A percentile compares a stretch with the other conserved stretches of the same genome.
These are phyloP conservation scores for Augochlora pura DNA, from an alignment of 1,140 invertebrate species.

Conservation along the genomic window DNA sequence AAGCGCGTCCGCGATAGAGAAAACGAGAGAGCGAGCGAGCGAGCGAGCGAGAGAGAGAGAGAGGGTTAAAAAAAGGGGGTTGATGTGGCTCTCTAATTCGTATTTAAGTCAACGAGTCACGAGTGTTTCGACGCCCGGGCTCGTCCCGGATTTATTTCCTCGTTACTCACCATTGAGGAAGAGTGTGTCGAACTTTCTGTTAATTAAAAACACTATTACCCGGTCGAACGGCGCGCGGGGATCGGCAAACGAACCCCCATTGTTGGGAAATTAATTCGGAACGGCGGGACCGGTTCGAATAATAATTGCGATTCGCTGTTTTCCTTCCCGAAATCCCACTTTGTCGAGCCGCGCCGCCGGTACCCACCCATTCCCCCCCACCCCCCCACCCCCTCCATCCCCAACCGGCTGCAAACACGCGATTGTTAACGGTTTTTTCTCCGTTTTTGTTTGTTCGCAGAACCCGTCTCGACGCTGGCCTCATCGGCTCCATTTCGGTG, in stretches of 20 bases:
- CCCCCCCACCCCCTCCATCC: no score
- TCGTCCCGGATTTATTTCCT: neutral
- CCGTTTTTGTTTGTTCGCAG: constrained; percentile 5
- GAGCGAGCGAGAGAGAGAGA: no score
- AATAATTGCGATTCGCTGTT: neutral
- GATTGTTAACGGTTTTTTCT: neutral
- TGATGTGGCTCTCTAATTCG: constrained; percentile 1
- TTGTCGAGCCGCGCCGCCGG: neutral
- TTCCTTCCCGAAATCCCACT: neutral
- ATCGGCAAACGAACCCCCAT: neutral
- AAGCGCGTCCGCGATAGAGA: neutral
- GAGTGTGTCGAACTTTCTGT: neutral
- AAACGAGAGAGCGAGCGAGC: neutral
- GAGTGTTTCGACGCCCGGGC: neutral
- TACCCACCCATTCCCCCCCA: neutral
- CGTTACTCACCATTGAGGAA: neutral
- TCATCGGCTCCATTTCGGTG: constrained; percentile 1
- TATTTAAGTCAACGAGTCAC: constrained; percentile 3
- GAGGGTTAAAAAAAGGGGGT: neutral
- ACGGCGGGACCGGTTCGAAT: neutral
- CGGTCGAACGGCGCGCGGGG: neutral
- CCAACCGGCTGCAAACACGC: neutral
- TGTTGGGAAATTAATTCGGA: neutral
- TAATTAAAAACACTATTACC: constrained; percentile 3
- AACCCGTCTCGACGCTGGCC: no score